A percentile compares a stretch with the other conserved stretches of the same genome.
These are phyloP conservation scores for Calidris pygmaea DNA, from an alignment of 2,113 vertebrate genomes.

Conservation along the genomic window DNA sequence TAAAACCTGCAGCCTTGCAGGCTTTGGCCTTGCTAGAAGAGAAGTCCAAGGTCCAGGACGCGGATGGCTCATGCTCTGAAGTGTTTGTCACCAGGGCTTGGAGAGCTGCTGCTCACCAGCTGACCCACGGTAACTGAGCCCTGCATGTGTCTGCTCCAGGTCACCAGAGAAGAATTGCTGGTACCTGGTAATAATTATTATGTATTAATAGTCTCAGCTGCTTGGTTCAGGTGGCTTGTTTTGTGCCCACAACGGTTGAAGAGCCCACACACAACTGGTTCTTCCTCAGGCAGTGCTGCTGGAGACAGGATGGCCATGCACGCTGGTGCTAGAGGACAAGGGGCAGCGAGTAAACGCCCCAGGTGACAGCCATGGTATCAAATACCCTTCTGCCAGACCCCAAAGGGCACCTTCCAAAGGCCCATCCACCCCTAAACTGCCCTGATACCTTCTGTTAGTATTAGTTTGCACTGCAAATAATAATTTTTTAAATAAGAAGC, in stretches of 20 bases:
- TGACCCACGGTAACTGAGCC: background rate
- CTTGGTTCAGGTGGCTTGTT: background rate
- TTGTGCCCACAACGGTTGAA: background rate
- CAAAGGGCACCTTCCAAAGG: background rate
- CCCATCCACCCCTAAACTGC: background rate
- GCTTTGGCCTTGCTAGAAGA: background rate
- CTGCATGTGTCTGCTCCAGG: background rate
- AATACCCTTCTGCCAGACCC: background rate
- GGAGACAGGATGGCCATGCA: background rate
- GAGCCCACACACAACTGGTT: background rate
- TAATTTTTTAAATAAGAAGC: background rate
- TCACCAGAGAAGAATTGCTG: background rate
- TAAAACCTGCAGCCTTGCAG: background rate
- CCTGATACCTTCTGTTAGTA: background rate
- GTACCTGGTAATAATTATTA: background rate
- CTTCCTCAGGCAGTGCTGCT: background rate
- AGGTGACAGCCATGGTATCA: background rate
- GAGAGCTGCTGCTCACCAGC: background rate
- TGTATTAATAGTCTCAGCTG: background rate
- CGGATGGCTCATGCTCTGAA: background rate
- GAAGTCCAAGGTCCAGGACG: background rate
- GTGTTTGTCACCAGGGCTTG: background rate
- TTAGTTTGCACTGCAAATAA: background rate
- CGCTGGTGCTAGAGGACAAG: accelerated
- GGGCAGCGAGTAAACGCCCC: accelerated